Percentiles rank a stretch among this genome's conserved stretches.
Evolutionary conservation across 2,888 invertebrate genomes (phyloP).

Genomic region (Tachystola acroxantha): DNA sequence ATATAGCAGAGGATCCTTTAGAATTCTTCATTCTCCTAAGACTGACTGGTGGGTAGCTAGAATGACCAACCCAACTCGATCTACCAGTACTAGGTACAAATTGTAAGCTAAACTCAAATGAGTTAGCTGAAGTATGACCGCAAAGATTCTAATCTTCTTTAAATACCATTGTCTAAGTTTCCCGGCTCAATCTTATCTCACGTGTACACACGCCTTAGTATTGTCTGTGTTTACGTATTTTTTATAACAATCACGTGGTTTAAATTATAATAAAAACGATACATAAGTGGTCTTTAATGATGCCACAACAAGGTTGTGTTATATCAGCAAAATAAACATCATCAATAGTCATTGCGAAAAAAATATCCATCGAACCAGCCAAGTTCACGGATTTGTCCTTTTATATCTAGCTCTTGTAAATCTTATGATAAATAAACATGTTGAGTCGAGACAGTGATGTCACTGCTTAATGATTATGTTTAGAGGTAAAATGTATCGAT

Average conservation of each 20-base stretch:
- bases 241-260: not conserved
- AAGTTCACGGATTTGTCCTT: slow-evolving; percentile 36
- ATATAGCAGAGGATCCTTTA: no score
- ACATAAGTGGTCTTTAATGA: not conserved
- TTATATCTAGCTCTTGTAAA: slow-evolving; percentile 17
- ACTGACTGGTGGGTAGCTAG: no score
- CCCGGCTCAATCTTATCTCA: not conserved
- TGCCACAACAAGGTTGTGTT: slow-evolving; percentile 1
- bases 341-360: slow-evolving; percentile 5
- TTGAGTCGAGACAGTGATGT: slow-evolving; percentile 57
- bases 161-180: not conserved
- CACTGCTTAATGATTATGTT: slow-evolving; percentile 50
- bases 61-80: no score
- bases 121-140: not conserved
- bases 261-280: not conserved
- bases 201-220: not conserved
- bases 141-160: not conserved
- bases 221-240: not conserved
- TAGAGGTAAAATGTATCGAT: slow-evolving; percentile 40
- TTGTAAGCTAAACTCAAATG: no score
- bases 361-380: slow-evolving; percentile 13
- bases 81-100: no score
- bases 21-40: no score
- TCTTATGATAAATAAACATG: slow-evolving; percentile 43
- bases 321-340: not conserved